Evolutionary conservation across 2,797 vertebrate genomes (phyloP).

Genomic region (Nothura maculosa): DNA sequence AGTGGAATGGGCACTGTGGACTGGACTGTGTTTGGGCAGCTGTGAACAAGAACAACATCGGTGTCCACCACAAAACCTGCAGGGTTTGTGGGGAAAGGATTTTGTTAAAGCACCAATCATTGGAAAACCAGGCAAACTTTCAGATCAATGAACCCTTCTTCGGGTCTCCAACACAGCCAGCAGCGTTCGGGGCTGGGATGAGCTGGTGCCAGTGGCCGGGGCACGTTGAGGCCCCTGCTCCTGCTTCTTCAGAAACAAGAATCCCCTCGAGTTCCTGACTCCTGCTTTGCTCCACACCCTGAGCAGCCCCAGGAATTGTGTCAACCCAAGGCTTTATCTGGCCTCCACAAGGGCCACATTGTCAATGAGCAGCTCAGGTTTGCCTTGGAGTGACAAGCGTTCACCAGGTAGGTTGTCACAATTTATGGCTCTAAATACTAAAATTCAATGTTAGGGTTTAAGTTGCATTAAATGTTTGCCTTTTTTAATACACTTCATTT

Average conservation of each 20-base stretch:
- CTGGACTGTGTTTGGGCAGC: not conserved
- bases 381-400: conserved; percentile 2
- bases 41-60: not conserved
- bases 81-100: not conserved
- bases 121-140: conserved; percentile 38
- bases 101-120: not conserved
- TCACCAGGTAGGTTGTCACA: not conserved
- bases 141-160: not conserved
- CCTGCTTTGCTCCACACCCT: not conserved
- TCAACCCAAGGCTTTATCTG: not conserved
- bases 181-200: not conserved
- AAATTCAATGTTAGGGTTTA: not conserved
- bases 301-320: not conserved
- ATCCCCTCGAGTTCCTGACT: not conserved
- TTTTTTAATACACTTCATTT: not conserved
- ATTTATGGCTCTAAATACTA: not conserved
- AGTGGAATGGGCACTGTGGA: not conserved
- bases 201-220: not conserved
- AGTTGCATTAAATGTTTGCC: not conserved
- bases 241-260: not conserved
- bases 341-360: not conserved
- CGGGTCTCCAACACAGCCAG: not conserved
- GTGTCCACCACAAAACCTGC: not conserved
- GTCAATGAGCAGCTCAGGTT: conserved; percentile 1
- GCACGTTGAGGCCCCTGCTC: not conserved